Evolutionary conservation across 2,888 invertebrate species (phyloP), one percentile per base, ranked within the genome.

Genomic region (Volucella inflata): DNA sequence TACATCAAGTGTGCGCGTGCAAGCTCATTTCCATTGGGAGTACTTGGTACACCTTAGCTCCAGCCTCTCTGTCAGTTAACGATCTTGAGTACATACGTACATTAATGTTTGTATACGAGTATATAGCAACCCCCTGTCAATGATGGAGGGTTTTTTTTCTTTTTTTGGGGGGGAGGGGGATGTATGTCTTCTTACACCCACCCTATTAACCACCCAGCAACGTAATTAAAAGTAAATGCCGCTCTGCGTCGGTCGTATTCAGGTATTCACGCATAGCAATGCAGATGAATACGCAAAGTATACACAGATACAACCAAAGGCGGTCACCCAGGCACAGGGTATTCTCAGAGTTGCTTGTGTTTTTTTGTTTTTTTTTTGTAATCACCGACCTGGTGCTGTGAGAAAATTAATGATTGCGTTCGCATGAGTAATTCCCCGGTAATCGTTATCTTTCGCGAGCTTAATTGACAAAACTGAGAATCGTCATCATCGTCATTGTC

Each of bases 391-490:
- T 40, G 48, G 53, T 50, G 50, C 64, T 65, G 57, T 57, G 50
- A 72, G 72, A 65, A 53, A 72, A 78, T 78, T 62, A 82, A 82
- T 82, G 72, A 82, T 60, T 71, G 42, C 71, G 78, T 77, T 44
- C 71, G 78, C 82, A 72, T 78, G 82, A 82, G 78, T 82, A 78
- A 72, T 67, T 82, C 55, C 75, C 48, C 71, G 57, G 75, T 84
- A 76, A 84, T 76, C 65, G 65, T 60, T 71, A 80, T 84, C 75
- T 42, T 38, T 11, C 55, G 65, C 16, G 60, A 71, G 68, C 51
- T 80, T 84, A 84, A 84, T 80, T 84, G 84, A 80, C 84, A 59
- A 71, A 74, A 57, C 48, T 80, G 55, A 68, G 59, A 81, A 71
- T 65, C 81, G 71, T 81, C 76, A 64, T 64, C 65, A 42, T 75